Conservation (phyloP, 1,140 invertebrate genomes). For the Sycophaga agraensis region DNA sequence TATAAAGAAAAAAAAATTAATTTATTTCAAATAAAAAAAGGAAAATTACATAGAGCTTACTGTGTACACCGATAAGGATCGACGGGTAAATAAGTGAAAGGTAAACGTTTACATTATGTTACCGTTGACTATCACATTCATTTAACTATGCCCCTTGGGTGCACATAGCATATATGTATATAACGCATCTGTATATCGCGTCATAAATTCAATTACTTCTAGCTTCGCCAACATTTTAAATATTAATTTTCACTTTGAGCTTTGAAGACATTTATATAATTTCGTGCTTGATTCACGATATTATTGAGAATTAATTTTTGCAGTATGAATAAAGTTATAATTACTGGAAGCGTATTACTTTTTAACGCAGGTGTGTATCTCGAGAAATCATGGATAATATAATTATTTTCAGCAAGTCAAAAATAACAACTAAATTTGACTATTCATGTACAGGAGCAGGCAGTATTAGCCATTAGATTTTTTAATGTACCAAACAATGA, state of each 20-base stretch:
- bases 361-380: no score
- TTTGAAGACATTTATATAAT: no score
- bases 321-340: background rate
- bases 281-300: no score
- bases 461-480: conserved; percentile 6
- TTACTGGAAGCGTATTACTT: conserved; percentile 11
- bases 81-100: conserved; percentile 33
- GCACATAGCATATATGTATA: conserved; percentile 17
- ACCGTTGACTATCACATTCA: conserved; percentile 47
- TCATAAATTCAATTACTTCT: no score
- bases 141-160: conserved; percentile 25
- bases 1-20: conserved; percentile 33
- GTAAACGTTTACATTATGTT: conserved; percentile 43
- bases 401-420: no score
- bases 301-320: no score
- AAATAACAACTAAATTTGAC: no score
- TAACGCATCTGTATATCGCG: conserved; percentile 13
- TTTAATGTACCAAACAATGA: no score
- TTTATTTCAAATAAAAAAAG: conserved; percentile 48
- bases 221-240: no score
- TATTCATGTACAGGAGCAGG: no score
- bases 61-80: conserved; percentile 38
- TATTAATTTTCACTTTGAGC: no score
- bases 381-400: no score
- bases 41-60: conserved; percentile 43